Evolutionary conservation across 2,797 vertebrate genomes (phyloP), one percentile per base, ranked within the genome.

Genomic region (Chlorospingus semifuscus): DNA sequence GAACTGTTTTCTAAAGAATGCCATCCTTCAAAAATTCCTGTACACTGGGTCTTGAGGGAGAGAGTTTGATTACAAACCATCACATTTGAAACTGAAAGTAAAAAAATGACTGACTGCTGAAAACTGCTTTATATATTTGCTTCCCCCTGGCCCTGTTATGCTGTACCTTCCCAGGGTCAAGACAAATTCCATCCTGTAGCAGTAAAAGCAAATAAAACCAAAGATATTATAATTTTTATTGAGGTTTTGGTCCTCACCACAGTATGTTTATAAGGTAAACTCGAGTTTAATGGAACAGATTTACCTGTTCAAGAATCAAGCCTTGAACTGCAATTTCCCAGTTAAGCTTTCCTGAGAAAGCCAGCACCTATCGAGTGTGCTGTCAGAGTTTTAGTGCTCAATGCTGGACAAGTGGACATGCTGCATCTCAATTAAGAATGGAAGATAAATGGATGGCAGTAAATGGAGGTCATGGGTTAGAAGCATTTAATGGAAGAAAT

Each of bases 401-500:
- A 12, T 0, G 0, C 90, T 88, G 95, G 95, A 88, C 91, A 94
- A 96, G 89, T 83, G 93, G 90, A 80, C 94, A 94, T 21, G 6
- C 93, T 97, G 90, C 95, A 87, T 97, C 94, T 97, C 97, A 97
- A 84, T 98, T 97, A 98, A 82, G 64, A 91, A 76, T 24, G 26
- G 72, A 95, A 97, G 93, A 97, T 93, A 93, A 97, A 97, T 96
- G 90, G 64, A 30, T 89, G 85, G 59, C 74, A 57, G 91, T 63
- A 93, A 85, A 85, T 87, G 90, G 76, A 83, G 94, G 95, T 97
- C 95, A 91, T 68, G 83, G 95, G 97, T 97, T 86, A 97, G 94
- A 91, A 63, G 81, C 87, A 59, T 96, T 97, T 98, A 97, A 97
- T 97, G 95, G 94, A 96, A 97, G 95, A 96, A 97, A 95, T 96